phyloP scores from a whole-genome alignment of 2,797 vertebrate species.

The Geotrypetes seraphini region DNA sequence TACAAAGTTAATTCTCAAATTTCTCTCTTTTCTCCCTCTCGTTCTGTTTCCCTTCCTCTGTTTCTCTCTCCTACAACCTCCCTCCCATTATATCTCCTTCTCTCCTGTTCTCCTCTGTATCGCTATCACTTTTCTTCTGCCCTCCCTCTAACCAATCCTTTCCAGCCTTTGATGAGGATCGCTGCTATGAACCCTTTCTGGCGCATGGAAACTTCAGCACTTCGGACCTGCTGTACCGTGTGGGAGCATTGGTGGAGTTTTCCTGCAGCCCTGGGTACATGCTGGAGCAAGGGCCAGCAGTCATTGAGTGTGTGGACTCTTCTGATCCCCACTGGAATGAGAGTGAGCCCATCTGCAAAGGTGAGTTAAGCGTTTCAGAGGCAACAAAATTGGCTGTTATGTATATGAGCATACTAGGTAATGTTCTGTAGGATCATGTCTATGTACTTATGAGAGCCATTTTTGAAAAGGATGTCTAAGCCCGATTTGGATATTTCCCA shows the following conservation, averaged over 20 bases:
- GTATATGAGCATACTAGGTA: too few species aligned
- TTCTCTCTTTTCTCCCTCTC: too few species aligned
- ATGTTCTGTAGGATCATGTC: too few species aligned
- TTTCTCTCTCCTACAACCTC: background rate
- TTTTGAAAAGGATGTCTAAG: too few species aligned
- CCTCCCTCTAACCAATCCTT: background rate
- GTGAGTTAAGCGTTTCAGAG: too few species aligned
- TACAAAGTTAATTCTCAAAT: too few species aligned
- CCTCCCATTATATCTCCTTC: background rate
- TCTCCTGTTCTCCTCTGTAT: background rate
- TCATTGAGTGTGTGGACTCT: constrained; percentile 79
- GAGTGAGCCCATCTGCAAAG: constrained; percentile 80
- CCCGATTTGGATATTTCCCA: too few species aligned
- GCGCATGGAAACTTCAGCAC: constrained; percentile 86
- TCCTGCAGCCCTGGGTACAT: constrained; percentile 80
- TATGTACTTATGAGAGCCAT: too few species aligned
- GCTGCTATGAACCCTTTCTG: constrained; percentile 84
- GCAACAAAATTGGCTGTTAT: too few species aligned
- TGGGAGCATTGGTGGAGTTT: constrained; percentile 73
- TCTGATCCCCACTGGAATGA: constrained; percentile 86
- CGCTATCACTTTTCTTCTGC: background rate
- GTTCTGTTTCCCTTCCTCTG: background rate
- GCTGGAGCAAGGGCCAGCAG: constrained; percentile 74
- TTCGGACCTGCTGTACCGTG: constrained; percentile 72
- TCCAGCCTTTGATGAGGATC: constrained; percentile 79